Conservation (phyloP, 2,113 vertebrate genomes). For the Rhea americana region DNA sequence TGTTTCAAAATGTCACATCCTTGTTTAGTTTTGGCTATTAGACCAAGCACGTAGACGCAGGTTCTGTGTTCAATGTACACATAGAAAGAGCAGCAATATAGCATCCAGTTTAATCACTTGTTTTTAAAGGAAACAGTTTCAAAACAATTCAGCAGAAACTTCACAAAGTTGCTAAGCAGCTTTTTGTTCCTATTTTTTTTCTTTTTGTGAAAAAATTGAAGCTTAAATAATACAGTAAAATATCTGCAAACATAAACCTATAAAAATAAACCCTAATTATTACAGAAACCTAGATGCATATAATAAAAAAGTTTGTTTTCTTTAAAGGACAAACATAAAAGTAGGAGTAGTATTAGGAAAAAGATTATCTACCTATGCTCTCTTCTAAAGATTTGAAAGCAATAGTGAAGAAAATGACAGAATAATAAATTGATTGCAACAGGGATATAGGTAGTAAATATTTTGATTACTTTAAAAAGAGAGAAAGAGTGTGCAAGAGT, state of each 20-base stretch:
- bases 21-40: constrained; percentile 95
- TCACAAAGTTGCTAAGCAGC: background rate
- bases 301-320: background rate
- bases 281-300: background rate
- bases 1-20: constrained; percentile 95
- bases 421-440: background rate
- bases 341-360: background rate
- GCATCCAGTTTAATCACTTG: background rate
- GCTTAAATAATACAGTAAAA: background rate
- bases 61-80: constrained; percentile 79
- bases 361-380: background rate
- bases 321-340: background rate
- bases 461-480: background rate
- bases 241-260: background rate
- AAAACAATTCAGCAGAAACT: background rate
- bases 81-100: background rate
- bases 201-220: background rate
- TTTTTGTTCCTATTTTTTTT: background rate
- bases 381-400: background rate
- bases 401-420: background rate
- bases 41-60: constrained; percentile 92
- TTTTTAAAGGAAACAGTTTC: background rate
- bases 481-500: no score
- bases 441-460: background rate
- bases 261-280: background rate